Base-by-base conservation (phyloP, 2,113 vertebrate genomes). In the Syngnathus floridae region DNA sequence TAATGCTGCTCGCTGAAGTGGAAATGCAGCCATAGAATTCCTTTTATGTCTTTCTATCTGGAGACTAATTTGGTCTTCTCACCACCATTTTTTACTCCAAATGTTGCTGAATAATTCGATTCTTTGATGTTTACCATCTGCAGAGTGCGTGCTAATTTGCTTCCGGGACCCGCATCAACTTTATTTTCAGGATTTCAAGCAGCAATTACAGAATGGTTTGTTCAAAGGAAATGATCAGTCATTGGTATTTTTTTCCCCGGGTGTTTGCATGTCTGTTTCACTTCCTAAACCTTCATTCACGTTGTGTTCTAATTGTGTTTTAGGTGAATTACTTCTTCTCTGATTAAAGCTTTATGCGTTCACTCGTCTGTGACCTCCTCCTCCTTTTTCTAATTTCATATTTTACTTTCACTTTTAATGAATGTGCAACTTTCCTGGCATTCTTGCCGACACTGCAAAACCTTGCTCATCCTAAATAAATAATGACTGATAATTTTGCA, bases 301-400 rank as follows among this genome's bases (percentile, higher is more conserved):
- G 72, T 51, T 79, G 65, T 75, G n/a, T 59, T 63, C 22, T 63
- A 45, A 67, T 62, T 70, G 63, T 74, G 54, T 84, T 72, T 76
- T 55, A 36, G 54, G 40, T 77, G 62, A 77, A 60, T 67, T 43
- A 71, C 64, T 82, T 36, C 67, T 78, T 74, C 65, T 67, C 67
- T 79, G 62, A 88, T 88, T 88, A 90, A 90, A 89, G 66, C 80
- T 77, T 79, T 48, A 62, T 80, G 46, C 69, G 82, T 72, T 84
- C 74, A 69, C 67, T 71, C 63, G 69, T 12, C 64, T 77, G 14
- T 64, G 78, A 78, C 43, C 63, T 86, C 43, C 63, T 86, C 75
- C 67, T 87, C 49, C 65, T 83, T 84, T 69, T 82, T 74, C 74
- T 63, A 4, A 26, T 77, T 82, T 82, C 64, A 66, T 73, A 65